phyloP scores from a whole-genome alignment of 2,888 invertebrate species.

The Acrobasis repandana region DNA sequence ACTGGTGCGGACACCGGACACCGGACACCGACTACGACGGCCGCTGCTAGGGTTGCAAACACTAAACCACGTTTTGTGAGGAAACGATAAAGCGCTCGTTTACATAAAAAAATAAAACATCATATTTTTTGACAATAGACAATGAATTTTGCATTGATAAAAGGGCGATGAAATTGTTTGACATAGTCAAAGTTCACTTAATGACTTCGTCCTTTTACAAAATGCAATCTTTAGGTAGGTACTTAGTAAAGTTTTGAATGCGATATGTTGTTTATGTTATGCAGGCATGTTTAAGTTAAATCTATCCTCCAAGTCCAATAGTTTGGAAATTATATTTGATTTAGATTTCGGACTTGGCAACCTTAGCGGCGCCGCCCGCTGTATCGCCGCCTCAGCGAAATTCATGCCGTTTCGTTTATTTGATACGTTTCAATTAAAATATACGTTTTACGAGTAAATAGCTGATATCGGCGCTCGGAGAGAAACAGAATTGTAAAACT shows the following conservation, averaged over 20 bases:
- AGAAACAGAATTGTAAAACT: background rate
- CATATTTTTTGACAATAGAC: no score
- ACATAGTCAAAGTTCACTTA: no score
- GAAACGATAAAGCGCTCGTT: background rate
- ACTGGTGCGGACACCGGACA: background rate
- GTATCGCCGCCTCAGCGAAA: slow-evolving; percentile 6
- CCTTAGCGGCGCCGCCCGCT: background rate
- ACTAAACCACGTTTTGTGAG: background rate
- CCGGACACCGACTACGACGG: background rate
- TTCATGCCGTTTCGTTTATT: background rate
- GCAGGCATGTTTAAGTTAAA: no score
- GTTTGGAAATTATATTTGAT: background rate
- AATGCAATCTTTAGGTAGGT: no score
- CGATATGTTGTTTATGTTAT: no score
- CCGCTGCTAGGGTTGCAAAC: background rate
- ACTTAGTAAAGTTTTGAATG: no score
- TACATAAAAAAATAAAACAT: no score
- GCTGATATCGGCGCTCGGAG: background rate
- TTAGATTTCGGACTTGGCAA: no score
- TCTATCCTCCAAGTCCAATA: background rate
- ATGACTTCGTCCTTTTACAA: no score
- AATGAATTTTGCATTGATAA: no score
- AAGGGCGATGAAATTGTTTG: no score
- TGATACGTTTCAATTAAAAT: slow-evolving; percentile 27
- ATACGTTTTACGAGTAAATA: background rate